Base-by-base conservation (phyloP, 2,888 invertebrate genomes). In the Pseudoips prasinana region DNA sequence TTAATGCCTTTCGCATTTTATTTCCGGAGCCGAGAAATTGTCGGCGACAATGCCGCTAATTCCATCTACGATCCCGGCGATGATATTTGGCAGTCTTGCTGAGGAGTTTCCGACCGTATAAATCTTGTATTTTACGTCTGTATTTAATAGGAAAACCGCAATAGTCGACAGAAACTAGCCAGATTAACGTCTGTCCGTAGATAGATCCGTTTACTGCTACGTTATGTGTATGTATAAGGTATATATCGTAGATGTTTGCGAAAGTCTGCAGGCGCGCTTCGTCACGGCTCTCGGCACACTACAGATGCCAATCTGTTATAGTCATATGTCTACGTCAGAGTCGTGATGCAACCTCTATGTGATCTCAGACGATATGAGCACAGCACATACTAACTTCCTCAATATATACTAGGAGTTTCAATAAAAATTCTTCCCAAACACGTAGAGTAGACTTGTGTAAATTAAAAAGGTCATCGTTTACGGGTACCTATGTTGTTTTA, bases 211-310 rank as follows among this genome's bases (percentile, higher is more conserved):
- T 30, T 29, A 32, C 32, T 22, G 25, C 25, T 36, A 40, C 34
- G 46, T 51, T 51, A 32, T 48, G 45, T 52, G 42, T 39, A 49
- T 42, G 45, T 40, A 39, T 45, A 47, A 43, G 43, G 54, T 40
- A 47, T n/a, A n/a, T n/a, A n/a, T 58, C 61, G 65, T 64, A 76
- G 71, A 73, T 60, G 63, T 64, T 79, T 76, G 75, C 73, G 78
- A 82, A 80, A 83, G 75, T 80, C 64, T 64, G 51, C 62, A 68
- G 64, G 70, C 67, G 62, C 70, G 73, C 70, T 66, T 66, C 74
- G 79, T 79, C 74, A 77, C 73, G 79, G 75, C 62, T 70, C 64
- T 66, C 62, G 59, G 44, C 64, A 50, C 60, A 58, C 57, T 46
- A 49, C 54, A 73, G 74, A 74, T 77, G 66, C 72, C 73, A 70